Percentiles rank a stretch among this genome's conserved stretches.
These are phyloP conservation scores for Ramphastos sulfuratus DNA, from an alignment of 2,113 vertebrate genomes.

Conservation along the genomic window DNA sequence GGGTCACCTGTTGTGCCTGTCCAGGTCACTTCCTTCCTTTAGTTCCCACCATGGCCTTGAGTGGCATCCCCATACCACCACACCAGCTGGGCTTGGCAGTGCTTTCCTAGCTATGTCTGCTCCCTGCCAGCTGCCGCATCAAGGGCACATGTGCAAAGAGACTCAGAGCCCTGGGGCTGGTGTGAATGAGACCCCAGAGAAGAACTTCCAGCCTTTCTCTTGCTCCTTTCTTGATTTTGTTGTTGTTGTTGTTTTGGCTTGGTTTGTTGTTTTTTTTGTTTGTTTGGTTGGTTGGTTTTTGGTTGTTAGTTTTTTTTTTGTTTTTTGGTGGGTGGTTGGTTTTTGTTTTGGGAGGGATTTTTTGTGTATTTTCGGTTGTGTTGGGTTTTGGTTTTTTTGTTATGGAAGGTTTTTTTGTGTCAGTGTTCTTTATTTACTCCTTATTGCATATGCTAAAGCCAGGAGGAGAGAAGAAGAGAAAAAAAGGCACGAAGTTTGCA, in stretches of 20 bases:
- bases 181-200: background rate
- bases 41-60: background rate
- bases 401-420: background rate
- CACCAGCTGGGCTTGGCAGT: background rate
- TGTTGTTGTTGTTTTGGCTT: no score
- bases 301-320: no score
- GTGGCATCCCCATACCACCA: background rate
- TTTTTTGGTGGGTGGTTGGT: no score
- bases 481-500: conserved; percentile 43
- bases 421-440: conserved; percentile 41
- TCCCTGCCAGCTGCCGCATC: background rate
- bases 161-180: background rate
- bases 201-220: background rate
- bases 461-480: conserved; percentile 57
- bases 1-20: background rate
- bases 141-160: background rate
- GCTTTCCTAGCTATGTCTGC: background rate
- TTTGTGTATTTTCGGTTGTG: no score
- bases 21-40: background rate
- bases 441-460: conserved; percentile 53
- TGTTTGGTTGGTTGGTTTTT: no score
- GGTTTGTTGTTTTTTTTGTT: background rate
- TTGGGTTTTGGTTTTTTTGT: no score
- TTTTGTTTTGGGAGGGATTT: no score
- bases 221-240: background rate